phyloP scores from a whole-genome alignment of 2,113 vertebrate species.

The Perca fluviatilis region DNA sequence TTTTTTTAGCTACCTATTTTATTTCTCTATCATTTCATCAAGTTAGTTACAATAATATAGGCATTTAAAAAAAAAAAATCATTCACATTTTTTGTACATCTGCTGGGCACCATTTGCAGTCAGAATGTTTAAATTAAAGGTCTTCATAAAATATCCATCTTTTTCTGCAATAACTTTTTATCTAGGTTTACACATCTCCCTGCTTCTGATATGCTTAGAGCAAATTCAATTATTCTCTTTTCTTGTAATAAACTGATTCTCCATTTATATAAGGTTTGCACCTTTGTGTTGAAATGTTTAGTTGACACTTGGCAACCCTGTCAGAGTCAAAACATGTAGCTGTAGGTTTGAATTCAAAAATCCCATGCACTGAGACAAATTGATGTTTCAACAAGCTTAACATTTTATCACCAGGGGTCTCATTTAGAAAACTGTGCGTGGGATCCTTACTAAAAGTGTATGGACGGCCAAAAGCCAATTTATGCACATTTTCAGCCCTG shows the following conservation, averaged over 20 bases:
- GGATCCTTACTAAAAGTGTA: too few relatives aligned
- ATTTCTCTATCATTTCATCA: conserved; percentile 23
- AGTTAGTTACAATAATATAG: conserved; percentile 10
- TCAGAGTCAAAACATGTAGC: neutral
- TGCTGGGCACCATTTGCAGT: neutral
- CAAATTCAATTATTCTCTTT: neutral
- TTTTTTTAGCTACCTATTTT: conserved; percentile 8
- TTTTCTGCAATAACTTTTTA: neutral
- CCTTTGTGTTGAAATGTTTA: neutral
- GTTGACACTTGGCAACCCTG: neutral
- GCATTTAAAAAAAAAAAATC: conserved; percentile 3
- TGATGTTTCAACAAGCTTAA: neutral
- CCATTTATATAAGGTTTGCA: neutral
- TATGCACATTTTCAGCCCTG: too few relatives aligned
- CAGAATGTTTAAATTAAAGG: conserved; percentile 6
- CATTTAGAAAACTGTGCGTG: too few relatives aligned
- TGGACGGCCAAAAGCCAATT: too few relatives aligned
- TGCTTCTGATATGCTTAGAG: neutral
- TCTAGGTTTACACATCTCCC: neutral
- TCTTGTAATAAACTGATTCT: conserved; percentile 3
- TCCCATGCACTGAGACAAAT: neutral
- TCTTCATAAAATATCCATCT: conserved; percentile 24
- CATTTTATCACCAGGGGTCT: neutral
- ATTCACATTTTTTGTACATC: conserved; percentile 6
- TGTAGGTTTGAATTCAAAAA: neutral